Percentiles rank a stretch among this genome's conserved stretches.
Conservation (phyloP, 1,140 invertebrate species). For the Nephotettix cincticeps region DNA sequence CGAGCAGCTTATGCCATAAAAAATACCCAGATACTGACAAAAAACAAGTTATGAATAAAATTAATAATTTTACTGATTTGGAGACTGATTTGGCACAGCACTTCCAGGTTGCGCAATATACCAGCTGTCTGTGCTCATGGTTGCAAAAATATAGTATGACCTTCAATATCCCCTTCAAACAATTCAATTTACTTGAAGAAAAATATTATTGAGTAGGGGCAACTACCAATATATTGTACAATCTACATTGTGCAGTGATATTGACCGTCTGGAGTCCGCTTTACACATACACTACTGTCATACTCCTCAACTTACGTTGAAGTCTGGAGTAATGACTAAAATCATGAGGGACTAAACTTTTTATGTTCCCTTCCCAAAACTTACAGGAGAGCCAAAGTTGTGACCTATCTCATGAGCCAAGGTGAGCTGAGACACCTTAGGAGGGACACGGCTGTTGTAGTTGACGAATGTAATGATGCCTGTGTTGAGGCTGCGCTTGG, state of each 20-base stretch:
- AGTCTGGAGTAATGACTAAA: no score
- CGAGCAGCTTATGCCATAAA: no score
- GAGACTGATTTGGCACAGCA: background rate
- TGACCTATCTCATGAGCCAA: conserved; percentile 99
- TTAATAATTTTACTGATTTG: no score
- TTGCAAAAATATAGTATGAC: background rate
- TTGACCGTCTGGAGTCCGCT: background rate
- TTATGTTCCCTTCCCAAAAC: conserved; percentile 39
- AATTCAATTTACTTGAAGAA: background rate
- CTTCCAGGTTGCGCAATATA: background rate
- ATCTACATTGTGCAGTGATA: background rate
- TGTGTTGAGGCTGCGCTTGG: conserved; percentile 94
- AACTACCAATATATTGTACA: background rate
- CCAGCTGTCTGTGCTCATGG: background rate
- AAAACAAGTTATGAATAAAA: no score
- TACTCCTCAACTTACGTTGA: no score
- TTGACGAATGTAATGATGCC: conserved; percentile 99
- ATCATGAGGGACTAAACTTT: no score
- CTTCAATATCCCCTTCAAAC: background rate
- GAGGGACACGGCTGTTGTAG: conserved; percentile 95
- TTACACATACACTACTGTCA: no score
- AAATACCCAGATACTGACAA: no score
- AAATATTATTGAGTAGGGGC: background rate
- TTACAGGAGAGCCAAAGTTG: conserved; percentile 97
- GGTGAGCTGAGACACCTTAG: conserved; percentile 96